Percentiles rank a stretch among this genome's conserved stretches.
phyloP scores from a whole-genome alignment of 2,888 invertebrate genomes.

The Ditylenchus weischeri region DNA sequence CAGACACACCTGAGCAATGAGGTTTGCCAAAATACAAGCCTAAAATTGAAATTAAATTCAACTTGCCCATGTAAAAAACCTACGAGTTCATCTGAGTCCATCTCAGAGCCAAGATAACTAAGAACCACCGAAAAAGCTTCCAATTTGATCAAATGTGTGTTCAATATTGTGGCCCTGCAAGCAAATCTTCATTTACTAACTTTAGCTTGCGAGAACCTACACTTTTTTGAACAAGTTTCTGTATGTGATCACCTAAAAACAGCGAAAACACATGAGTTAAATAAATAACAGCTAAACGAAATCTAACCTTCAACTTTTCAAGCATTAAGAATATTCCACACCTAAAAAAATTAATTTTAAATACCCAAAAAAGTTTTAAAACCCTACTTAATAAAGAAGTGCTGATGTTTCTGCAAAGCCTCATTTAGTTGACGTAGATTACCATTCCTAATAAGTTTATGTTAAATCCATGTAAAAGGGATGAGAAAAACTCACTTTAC shows the following conservation, averaged over 20 bases:
- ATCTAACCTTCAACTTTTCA: slow-evolving; percentile 83
- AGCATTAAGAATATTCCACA: slow-evolving; percentile 96
- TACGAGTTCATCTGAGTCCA: slow-evolving; percentile 82
- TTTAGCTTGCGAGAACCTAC: slow-evolving; percentile 57
- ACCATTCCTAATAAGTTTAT: slow-evolving; percentile 67
- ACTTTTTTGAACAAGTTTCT: slow-evolving; percentile 92
- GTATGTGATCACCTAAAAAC: slow-evolving; percentile 69
- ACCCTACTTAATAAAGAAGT: slow-evolving; percentile 76
- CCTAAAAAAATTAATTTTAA: slow-evolving; percentile 10
- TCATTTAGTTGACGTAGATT: slow-evolving; percentile 67
- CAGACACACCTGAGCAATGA: slow-evolving; percentile 74
- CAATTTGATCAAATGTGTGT: slow-evolving; percentile 80
- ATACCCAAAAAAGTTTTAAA: too few species aligned
- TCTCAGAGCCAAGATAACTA: slow-evolving; percentile 73
- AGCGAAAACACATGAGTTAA: too few species aligned
- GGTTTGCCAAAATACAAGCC: slow-evolving; percentile 90
- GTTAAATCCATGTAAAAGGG: neutral
- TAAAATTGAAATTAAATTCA: neutral
- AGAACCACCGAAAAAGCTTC: slow-evolving; percentile 78
- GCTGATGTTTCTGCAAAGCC: slow-evolving; percentile 71
- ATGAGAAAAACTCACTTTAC: slow-evolving; percentile 66
- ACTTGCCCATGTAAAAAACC: too few species aligned
- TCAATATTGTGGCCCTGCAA: slow-evolving; percentile 61
- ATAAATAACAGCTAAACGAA: too few species aligned
- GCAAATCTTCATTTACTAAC: neutral